A percentile compares a stretch with the other conserved stretches of the same genome.
phyloP scores from a whole-genome alignment of 2,113 vertebrate species.

The Osmerus mordax region DNA sequence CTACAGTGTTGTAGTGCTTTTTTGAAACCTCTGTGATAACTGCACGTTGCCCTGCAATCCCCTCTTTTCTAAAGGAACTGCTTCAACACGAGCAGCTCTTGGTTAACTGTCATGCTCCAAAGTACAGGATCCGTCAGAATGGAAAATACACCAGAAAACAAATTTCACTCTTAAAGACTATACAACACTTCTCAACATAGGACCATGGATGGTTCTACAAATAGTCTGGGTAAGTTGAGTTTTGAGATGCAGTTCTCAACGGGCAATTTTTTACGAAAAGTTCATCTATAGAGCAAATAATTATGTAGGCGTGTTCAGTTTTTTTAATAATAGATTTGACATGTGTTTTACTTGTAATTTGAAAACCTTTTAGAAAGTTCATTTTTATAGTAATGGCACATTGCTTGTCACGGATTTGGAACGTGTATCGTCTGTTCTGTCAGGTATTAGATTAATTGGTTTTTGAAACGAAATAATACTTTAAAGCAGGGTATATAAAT shows the following conservation, averaged over 20 bases:
- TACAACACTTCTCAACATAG: not conserved
- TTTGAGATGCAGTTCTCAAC: not conserved
- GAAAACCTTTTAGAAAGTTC: not conserved
- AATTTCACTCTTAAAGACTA: slow-evolving; percentile 14
- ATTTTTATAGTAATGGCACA: not conserved
- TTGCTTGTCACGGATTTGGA: too few relatives aligned
- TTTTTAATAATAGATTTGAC: not conserved
- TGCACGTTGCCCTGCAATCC: slow-evolving; percentile 1
- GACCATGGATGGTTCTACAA: slow-evolving; percentile 68
- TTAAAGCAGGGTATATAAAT: not conserved
- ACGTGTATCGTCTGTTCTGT: too few relatives aligned
- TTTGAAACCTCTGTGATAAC: not conserved
- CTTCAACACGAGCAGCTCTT: slow-evolving; percentile 20
- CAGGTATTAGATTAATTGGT: too few relatives aligned
- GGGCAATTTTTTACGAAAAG: not conserved
- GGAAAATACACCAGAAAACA: slow-evolving; percentile 48
- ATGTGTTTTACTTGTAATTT: too few relatives aligned
- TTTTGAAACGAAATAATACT: not conserved
- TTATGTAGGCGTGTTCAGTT: not conserved
- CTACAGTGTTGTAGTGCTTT: slow-evolving; percentile 11
- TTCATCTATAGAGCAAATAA: not conserved
- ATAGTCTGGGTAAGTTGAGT: slow-evolving; percentile 67
- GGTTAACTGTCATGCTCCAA: slow-evolving; percentile 33
- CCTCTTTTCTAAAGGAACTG: not conserved
- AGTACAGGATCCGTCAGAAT: slow-evolving; percentile 46